Conservation (phyloP, 2,797 vertebrate genomes). For the Gymnothorax reevesii region DNA sequence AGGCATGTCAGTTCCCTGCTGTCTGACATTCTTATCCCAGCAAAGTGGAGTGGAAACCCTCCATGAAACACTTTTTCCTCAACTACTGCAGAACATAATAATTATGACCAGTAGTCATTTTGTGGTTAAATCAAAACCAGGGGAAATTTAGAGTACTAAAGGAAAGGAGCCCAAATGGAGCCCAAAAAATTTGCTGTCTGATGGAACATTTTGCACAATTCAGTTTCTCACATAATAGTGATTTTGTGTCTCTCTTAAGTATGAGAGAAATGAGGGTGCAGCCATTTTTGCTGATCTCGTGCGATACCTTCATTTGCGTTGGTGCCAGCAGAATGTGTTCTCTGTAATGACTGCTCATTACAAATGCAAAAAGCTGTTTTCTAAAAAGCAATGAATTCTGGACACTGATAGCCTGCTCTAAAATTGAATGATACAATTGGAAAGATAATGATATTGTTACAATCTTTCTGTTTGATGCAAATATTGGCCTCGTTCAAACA, state of each 20-base stretch:
- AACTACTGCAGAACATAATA: background rate
- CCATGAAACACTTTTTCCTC: background rate
- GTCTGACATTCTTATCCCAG: background rate
- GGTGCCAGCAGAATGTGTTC: background rate
- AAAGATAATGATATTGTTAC: background rate
- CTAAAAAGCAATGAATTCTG: background rate
- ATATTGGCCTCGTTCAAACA: background rate
- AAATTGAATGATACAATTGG: conserved; percentile 2
- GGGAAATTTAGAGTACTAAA: background rate
- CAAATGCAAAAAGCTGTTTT: background rate
- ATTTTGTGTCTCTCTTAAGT: background rate
- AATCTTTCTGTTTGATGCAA: background rate
- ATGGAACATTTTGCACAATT: background rate
- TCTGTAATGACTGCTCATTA: background rate
- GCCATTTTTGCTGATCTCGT: background rate
- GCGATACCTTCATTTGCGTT: background rate
- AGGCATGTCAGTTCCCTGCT: background rate
- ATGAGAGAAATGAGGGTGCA: background rate
- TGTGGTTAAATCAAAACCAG: background rate
- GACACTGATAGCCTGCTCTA: background rate
- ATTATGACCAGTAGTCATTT: background rate
- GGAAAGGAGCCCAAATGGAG: background rate
- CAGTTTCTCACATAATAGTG: background rate
- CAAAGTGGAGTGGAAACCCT: background rate
- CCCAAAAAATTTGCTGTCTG: background rate